Base-by-base conservation (phyloP, 2,888 invertebrate genomes). In the Nipponacmea schrenckii region DNA sequence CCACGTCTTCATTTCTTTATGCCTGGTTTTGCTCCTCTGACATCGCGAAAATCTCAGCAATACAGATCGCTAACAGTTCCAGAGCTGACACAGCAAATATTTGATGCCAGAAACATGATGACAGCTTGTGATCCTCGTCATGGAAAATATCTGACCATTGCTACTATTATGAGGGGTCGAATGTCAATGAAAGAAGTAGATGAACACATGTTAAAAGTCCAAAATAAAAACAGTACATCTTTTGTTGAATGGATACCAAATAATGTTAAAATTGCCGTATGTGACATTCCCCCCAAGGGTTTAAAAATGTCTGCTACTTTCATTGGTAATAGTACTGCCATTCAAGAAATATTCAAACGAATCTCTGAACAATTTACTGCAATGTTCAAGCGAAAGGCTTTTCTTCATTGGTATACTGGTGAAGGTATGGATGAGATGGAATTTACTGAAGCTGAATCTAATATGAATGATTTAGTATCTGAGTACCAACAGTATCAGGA, bases 361-460 rank as follows among this genome's bases (percentile, higher is more conserved):
- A 56, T 56, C 56, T 56, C 56, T 56, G 56, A 56, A 56, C 56
- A 56, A 14, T 56, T 56, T 24, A 56, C 56, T 8, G 56, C 56
- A 24, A 56, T 56, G 56, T 56, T 56, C 56, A 56, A 24, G 24
- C 20, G 56, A 20, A 56, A 56, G 24, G 56, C 56, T 56, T 56
- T 56, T 24, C 56, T 56, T 24, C 56, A 56, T 56, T 56, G 56
- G 56, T 56, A 56, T 56, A 56, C 56, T 20, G 56, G 56, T 56
- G 56, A 56, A 56, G 56, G 56, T 56, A 56, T 56, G 56, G 56
- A 56, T 56, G 56, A 56, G 15, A 56, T 56, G 56, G 56, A 56
- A 56, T 56, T 56, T 56, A 56, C 56, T 12, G 56, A 56, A 56
- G 56, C 56, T 56, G 56, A 56, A 56, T 56, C 56, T 56, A 56